Base-by-base conservation (phyloP, 2,113 vertebrate genomes). In the Erythrocercus mccallii region DNA sequence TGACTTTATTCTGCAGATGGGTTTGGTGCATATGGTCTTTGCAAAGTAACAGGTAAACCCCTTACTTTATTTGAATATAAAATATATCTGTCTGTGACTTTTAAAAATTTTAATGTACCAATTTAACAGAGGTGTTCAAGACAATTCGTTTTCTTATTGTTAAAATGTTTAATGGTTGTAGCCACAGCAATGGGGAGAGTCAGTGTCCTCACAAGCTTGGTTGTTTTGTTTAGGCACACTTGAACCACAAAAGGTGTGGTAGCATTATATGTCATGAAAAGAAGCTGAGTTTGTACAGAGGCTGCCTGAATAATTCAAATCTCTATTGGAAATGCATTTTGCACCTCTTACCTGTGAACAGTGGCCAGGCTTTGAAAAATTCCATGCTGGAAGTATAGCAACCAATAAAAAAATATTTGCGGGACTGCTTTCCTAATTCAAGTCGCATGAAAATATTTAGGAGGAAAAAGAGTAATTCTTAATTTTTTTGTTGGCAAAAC, bases 71-170 rank as follows among this genome's bases (percentile, higher is more conserved):
- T 48, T 57, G 20, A 72, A 40, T 33, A 27, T 25, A 76, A 89
- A 72, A 64, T 42, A 25, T 12, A 8, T 17, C 8, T 83, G 28
- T 9, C 28, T 54, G 5, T 45, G 31, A 35, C 4, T 65, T 64
- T 22, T 3, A 0, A 54, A 62, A 48, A 19, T 0, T 1, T 8
- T 15, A 62, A 18, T 40, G 15, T 23, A 54, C 16, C 21, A 72
- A 42, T 80, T 44, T 38, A 53, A 27, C 22, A 51, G 11, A 38
- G 3, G 25, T 12, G 16, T 5, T 65, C 10, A 48, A 56, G 24
- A 33, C 5, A 2, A 2, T 15, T n/a, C 5, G 22, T 19, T 47
- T 42, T 27, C 23, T 22, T 15, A 1, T 48, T 53, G 13, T 72
- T 78, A 48, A 62, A 84, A 78, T 13, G 1, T 50, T 84, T 54